phyloP scores from a whole-genome alignment of 2,888 invertebrate genomes.

The Dryomyza anilis region DNA sequence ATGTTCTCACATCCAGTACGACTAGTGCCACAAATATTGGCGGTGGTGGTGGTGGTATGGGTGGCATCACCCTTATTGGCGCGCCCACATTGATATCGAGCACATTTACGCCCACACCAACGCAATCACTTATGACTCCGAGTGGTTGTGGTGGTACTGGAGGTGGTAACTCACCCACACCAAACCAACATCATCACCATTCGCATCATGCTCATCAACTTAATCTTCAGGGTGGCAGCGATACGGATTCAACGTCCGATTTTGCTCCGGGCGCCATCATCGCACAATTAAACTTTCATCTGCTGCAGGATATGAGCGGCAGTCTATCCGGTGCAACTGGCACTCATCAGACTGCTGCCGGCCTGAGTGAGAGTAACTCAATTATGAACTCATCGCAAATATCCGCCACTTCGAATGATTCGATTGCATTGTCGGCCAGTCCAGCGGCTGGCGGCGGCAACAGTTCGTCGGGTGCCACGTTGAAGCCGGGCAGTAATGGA shows the following conservation, averaged over 20 bases:
- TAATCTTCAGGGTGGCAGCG: slow-evolving; percentile 37
- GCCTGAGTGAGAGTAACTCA: slow-evolving; percentile 51
- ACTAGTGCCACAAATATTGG: slow-evolving; percentile 34
- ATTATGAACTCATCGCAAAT: slow-evolving; percentile 62
- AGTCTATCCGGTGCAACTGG: background rate
- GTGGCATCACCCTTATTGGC: slow-evolving; percentile 40
- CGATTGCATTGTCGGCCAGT: slow-evolving; percentile 43
- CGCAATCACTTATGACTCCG: slow-evolving; percentile 25
- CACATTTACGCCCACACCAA: slow-evolving; percentile 36
- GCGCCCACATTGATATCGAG: slow-evolving; percentile 49
- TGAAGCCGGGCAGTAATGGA: slow-evolving; percentile 36
- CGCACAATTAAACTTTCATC: slow-evolving; percentile 55
- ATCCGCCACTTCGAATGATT: slow-evolving; percentile 58
- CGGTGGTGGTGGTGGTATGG: slow-evolving; percentile 27
- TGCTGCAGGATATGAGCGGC: slow-evolving; percentile 40
- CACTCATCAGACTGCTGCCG: slow-evolving; percentile 29
- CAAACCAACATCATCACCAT: slow-evolving; percentile 16
- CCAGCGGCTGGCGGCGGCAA: slow-evolving; percentile 25
- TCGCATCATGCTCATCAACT: background rate
- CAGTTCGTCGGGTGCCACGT: slow-evolving; percentile 40
- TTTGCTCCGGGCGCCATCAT: slow-evolving; percentile 43
- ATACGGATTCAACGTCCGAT: slow-evolving; percentile 41
- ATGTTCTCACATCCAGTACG: slow-evolving; percentile 35
- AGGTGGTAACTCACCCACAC: slow-evolving; percentile 25
- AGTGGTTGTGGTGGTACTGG: slow-evolving; percentile 30